Conservation (phyloP, 1,140 invertebrate genomes). For the Anagrus nilaparvatae region DNA sequence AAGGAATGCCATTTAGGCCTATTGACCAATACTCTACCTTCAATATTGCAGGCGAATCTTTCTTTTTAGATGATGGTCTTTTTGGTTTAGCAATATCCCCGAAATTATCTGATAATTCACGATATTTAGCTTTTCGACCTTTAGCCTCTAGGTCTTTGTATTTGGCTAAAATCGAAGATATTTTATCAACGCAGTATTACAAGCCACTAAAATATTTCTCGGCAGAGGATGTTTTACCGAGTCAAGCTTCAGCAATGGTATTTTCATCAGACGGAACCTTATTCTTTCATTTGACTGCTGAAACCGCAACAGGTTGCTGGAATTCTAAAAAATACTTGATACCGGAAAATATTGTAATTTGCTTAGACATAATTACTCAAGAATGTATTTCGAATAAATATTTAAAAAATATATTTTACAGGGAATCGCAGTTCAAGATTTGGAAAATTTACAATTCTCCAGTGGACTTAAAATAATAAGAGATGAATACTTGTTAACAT, state of each 20-base stretch:
- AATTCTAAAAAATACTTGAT: slow-evolving; percentile 18
- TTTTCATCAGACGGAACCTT: slow-evolving; percentile 27
- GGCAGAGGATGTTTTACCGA: slow-evolving; percentile 34
- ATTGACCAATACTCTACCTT: slow-evolving; percentile 15
- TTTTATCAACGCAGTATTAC: slow-evolving; percentile 11
- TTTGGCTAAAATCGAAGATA: too few relatives aligned
- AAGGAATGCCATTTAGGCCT: slow-evolving; percentile 19
- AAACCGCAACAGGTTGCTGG: slow-evolving; percentile 35
- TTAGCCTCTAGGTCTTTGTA: too few relatives aligned
- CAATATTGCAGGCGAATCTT: slow-evolving; percentile 28
- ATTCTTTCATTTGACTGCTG: slow-evolving; percentile 27
- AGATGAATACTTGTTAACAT: slow-evolving; percentile 50
- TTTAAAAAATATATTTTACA: slow-evolving; percentile 11
- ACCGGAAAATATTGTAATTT: slow-evolving; percentile 16
- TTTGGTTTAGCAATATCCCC: slow-evolving; percentile 33
- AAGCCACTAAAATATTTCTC: slow-evolving; percentile 12
- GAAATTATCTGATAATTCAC: neutral
- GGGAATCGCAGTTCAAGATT: slow-evolving; percentile 41
- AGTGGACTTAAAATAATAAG: slow-evolving; percentile 51
- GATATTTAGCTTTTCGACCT: slow-evolving; percentile 30
- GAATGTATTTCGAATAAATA: neutral
- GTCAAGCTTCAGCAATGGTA: slow-evolving; percentile 32
- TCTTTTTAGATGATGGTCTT: slow-evolving; percentile 32
- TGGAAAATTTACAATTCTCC: slow-evolving; percentile 48
- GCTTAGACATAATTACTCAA: neutral